These are phyloP conservation scores for Vidua chalybeata DNA, from an alignment of 2,113 vertebrate species.

Conservation along the genomic window DNA sequence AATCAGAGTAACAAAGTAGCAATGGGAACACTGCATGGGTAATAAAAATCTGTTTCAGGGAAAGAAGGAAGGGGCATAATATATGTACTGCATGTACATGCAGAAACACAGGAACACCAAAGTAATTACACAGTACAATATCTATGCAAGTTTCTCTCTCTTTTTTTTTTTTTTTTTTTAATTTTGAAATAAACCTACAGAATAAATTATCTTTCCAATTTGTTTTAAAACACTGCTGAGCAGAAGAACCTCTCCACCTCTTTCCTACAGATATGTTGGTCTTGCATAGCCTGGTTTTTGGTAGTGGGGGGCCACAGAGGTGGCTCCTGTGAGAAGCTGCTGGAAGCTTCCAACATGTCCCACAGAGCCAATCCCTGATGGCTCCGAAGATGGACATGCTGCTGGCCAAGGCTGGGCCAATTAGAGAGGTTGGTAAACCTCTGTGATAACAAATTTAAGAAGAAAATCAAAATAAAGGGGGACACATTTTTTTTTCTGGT, in stretches of 20 bases:
- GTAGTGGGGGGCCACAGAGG: accelerated
- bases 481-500: no score
- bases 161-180: no score
- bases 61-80: not conserved
- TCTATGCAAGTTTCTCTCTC: not conserved
- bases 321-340: not conserved
- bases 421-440: accelerated
- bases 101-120: not conserved
- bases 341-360: no score
- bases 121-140: not conserved
- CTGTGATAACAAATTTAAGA: not conserved
- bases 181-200: not conserved
- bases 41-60: not conserved
- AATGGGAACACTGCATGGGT: not conserved
- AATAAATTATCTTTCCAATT: not conserved
- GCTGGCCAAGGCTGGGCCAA: not conserved
- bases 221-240: not conserved
- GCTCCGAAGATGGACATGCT: not conserved
- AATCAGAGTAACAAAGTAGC: not conserved
- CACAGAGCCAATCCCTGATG: not conserved
- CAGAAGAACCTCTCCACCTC: not conserved
- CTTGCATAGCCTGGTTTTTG: not conserved
- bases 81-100: not conserved
- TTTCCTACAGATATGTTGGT: not conserved
- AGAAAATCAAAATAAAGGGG: not conserved